Evolutionary conservation across 2,113 vertebrate species (phyloP), one percentile per base, ranked within the genome.

Genomic region (Mobula hypostoma): DNA sequence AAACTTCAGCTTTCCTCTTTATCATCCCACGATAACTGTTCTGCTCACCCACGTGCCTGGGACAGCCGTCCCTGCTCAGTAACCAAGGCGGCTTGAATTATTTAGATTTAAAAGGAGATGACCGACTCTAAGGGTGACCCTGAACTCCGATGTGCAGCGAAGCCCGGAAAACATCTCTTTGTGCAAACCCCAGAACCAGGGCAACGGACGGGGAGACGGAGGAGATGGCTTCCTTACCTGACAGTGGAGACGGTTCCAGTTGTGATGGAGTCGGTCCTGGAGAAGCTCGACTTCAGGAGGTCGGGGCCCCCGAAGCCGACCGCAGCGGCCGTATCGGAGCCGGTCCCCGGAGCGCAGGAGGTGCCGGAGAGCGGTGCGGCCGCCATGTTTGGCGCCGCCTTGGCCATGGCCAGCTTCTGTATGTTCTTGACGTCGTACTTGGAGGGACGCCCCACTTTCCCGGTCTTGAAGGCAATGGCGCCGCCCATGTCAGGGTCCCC

Each of bases 251-350:
- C 99, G 0, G 99, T 99, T 95, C 99, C 99, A 0, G 98, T 99
- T 95, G 99, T 99, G 96, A 99, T 99, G 96, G 99, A 99, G 97
- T 99, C 99, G 79, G 99, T 99, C 96, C 99, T 99, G 96, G 99
- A 99, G 97, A 99, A 99, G 95, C 98, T 98, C 94, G 99, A 98
- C 96, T 99, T 99, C 95, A 99, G 97, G 97, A 98, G 99, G 95
- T 99, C 99, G 0, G 98, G 96, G 82, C 97, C 96, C 95, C 96
- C 98, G 97, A 99, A 99, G 94, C 98, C 96, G 96, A 99, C 95
- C 85, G 98, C 96, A 94, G 97, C 97, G 0, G 98, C 95, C 85
- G 98, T 98, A 95, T 99, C 98, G 0, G 98, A 96, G 66, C 97
- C 98, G 0, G 97, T 96, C 48, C 97, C 96, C 0, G 97, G 97